Conservation (phyloP, 2,797 vertebrate species). For the Microchirus variegatus region DNA sequence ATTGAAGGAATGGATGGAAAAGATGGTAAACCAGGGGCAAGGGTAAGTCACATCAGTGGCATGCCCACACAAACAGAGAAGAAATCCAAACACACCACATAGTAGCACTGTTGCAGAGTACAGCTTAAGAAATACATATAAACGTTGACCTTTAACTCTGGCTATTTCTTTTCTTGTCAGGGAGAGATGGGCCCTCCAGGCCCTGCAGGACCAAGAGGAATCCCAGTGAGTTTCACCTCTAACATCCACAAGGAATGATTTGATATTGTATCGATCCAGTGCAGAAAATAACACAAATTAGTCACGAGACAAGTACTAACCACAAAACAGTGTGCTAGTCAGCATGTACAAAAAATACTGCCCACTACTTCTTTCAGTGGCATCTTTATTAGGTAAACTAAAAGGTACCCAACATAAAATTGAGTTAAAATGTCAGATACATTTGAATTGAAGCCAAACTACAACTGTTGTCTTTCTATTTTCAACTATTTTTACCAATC, state of each 20-base stretch:
- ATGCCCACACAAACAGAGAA: constrained; percentile 2
- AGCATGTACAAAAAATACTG: too few species aligned
- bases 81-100: background rate
- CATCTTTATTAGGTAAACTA: too few species aligned
- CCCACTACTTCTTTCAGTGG: too few species aligned
- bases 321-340: too few species aligned
- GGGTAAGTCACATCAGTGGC: constrained; percentile 75
- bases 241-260: constrained; percentile 20
- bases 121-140: constrained; percentile 8
- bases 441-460: too few species aligned
- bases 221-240: constrained; percentile 85
- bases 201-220: constrained; percentile 87
- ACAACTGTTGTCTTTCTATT: too few species aligned
- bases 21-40: constrained; percentile 89
- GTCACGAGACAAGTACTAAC: too few species aligned
- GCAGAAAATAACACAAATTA: background rate
- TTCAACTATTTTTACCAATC: too few species aligned
- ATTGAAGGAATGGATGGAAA: constrained; percentile 93
- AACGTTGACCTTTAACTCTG: constrained; percentile 26
- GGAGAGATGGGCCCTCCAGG: constrained; percentile 88
- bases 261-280: background rate
- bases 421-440: too few species aligned
- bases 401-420: too few species aligned
- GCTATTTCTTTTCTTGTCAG: constrained; percentile 68
- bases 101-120: background rate